Evolutionary conservation across 2,797 vertebrate species (phyloP), one percentile per base, ranked within the genome.

Genomic region (Mycteria americana): DNA sequence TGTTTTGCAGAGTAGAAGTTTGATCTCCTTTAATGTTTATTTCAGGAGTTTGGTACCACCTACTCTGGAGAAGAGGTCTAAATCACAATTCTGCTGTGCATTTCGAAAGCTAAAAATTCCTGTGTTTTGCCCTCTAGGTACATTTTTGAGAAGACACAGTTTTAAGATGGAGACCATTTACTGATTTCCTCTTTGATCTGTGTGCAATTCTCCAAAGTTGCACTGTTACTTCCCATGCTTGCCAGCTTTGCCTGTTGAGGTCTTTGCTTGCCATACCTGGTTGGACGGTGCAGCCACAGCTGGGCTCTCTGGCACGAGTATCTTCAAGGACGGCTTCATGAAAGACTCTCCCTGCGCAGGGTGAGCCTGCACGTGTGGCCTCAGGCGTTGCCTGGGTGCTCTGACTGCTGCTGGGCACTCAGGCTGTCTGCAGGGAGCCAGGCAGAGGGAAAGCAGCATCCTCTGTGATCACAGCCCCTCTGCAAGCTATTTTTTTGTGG

Each of bases 341-440:
- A 43, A 31, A 41, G 85, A 11, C 22, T 85, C 2, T 0, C n/a
- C 51, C 16, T 50, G 77, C 0, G 1, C 35, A 17, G 2, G 4
- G 16, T 14, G 76, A 68, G 28, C 57, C n/a, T 11, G 4, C 7
- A 23, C 10, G 2, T 0, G 1, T 69, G 73, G 43, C 70, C 75
- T 75, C 33, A 18, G 51, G 60, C 35, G 4, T 28, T 75, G 45
- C 84, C 63, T 83, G 68, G 39, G 21, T 69, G 41, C 85, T 92
- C 59, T 54, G 60, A 19, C n/a, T 65, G 30, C 50, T 46, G 17
- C 39, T 37, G 9, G 23, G 78, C 56, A 11, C 54, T 41, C 65
- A 25, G 30, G 30, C 59, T 51, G 21, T 43, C 73, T 74, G 51
- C 81, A 74, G 62, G 56, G 35, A 65, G 13, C n/a, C 59, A 25